Conservation (phyloP, 1,140 invertebrate species). For the Limonius californicus region DNA sequence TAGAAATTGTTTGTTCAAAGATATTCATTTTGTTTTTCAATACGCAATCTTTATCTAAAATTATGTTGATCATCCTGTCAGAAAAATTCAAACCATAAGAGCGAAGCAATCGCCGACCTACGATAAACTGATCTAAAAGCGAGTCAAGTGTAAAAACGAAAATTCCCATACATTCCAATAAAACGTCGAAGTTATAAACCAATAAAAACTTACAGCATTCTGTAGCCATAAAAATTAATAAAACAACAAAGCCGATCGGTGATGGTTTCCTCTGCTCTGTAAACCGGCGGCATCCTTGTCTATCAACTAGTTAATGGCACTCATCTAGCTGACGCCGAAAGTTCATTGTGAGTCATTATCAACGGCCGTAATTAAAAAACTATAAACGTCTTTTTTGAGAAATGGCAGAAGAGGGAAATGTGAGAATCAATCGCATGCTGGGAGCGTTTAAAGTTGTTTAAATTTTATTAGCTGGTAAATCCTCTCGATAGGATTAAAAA, state of each 20-base stretch:
- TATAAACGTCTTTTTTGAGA: conserved; percentile 12
- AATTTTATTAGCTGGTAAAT: conserved; percentile 12
- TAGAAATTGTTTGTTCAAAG: no score
- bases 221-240: conserved; percentile 10
- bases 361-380: conserved; percentile 11
- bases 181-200: conserved; percentile 15
- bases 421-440: conserved; percentile 12
- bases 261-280: neutral
- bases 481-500: neutral
- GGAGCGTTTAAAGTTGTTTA: neutral
- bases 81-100: no score
- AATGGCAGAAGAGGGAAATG: neutral
- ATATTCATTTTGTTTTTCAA: no score
- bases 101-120: neutral
- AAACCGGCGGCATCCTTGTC: neutral
- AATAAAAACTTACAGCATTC: conserved; percentile 14
- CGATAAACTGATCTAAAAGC: neutral
- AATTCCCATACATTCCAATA: conserved; percentile 12
- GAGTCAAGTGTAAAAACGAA: neutral
- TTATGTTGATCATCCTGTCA: no score
- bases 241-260: conserved; percentile 1
- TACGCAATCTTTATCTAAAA: no score
- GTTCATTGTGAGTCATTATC: conserved; percentile 4
- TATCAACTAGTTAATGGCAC: neutral
- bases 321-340: neutral